Percentiles rank a stretch among this genome's conserved stretches.
These are phyloP conservation scores for Saccostrea glomerata DNA, from an alignment of 1,140 invertebrate genomes.

Conservation along the genomic window DNA sequence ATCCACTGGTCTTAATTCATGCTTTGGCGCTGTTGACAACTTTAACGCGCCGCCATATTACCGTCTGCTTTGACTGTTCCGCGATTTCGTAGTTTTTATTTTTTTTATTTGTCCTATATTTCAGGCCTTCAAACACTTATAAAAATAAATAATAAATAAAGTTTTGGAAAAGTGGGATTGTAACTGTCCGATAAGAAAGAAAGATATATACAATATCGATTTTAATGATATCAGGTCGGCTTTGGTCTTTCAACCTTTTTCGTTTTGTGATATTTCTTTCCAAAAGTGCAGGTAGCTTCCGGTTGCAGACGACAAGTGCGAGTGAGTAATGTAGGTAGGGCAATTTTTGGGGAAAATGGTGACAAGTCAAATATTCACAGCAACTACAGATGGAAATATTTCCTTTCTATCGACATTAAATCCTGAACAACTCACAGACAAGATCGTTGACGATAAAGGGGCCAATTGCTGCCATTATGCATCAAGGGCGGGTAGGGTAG, in stretches of 20 bases:
- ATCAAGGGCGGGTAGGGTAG: constrained; percentile 75
- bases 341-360: not conserved
- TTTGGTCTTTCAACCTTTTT: not conserved
- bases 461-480: constrained; percentile 79
- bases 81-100: not conserved
- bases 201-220: no score
- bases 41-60: not conserved
- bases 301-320: constrained; percentile 24
- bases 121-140: no score
- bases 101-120: no score
- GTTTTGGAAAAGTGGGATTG: no score
- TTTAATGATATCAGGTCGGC: not conserved
- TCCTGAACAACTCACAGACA: constrained; percentile 52
- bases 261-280: not conserved
- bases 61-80: not conserved
- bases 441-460: constrained; percentile 71
- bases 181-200: no score
- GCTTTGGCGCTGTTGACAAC: not conserved
- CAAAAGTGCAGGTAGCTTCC: not conserved
- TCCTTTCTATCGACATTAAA: constrained; percentile 44
- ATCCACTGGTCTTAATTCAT: not conserved
- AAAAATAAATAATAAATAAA: no score
- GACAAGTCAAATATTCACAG: constrained; percentile 50
- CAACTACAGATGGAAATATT: constrained; percentile 58
- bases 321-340: not conserved